Conservation (phyloP, 2,113 vertebrate genomes). For the Thermophis baileyi region DNA sequence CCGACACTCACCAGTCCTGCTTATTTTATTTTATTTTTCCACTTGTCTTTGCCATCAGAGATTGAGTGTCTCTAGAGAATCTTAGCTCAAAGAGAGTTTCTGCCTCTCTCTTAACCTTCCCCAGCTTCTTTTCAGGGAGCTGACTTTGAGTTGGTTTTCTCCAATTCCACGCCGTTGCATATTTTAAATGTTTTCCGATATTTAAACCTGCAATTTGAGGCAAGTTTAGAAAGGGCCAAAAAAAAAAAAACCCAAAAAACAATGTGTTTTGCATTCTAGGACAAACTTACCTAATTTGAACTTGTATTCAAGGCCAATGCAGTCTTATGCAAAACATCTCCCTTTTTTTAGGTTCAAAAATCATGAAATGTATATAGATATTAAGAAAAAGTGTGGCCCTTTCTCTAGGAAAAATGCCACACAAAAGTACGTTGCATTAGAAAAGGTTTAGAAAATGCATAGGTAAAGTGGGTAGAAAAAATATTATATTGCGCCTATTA, state of each 20-base stretch:
- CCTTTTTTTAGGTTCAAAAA: not conserved
- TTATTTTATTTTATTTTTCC: constrained; percentile 13
- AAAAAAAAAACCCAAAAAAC: too few species aligned
- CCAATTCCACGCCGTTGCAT: not conserved
- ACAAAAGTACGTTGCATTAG: not conserved
- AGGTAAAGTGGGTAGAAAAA: not conserved
- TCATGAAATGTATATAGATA: not conserved
- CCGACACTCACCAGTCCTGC: not conserved
- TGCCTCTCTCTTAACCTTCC: not conserved
- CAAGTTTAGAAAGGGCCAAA: not conserved
- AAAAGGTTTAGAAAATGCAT: not conserved
- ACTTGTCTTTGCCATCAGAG: not conserved
- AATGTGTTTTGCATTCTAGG: not conserved
- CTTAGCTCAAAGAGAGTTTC: not conserved
- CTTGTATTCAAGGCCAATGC: not conserved
- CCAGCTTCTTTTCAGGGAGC: not conserved
- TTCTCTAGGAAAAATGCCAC: not conserved
- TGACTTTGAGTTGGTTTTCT: too few species aligned
- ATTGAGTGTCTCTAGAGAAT: not conserved
- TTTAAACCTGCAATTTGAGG: not conserved
- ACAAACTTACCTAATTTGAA: not conserved
- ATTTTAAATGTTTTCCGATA: not conserved
- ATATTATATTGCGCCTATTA: not conserved
- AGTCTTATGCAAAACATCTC: not conserved
- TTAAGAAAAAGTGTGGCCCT: not conserved